Base-by-base conservation (phyloP, 2,888 invertebrate species). In the Agriopis leucophaearia region DNA sequence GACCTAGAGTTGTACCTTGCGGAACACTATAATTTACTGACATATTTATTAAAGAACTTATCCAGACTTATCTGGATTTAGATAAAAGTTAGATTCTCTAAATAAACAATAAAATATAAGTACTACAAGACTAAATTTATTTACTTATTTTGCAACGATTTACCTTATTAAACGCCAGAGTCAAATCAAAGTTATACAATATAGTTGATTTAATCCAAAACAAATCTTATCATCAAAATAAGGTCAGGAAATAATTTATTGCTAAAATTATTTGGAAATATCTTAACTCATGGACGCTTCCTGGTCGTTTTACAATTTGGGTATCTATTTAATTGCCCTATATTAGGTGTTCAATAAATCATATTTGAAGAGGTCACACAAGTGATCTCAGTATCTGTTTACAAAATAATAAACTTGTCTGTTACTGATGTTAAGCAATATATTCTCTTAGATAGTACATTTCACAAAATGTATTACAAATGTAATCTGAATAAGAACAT, bases 311-410 rank as follows among this genome's bases (percentile, higher is more conserved):
- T 60, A 65, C 66, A 56, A 54, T 55, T 54, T 10, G 35, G 42
- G 61, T 74, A 74, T 71, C 71, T 59, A 59, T 62, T 69, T 74
- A 69, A 73, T 68, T 75, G 74, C 60, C 72, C 74, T 71, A 75
- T 65, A 72, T 75, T 72, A 72, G 69, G 71, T 72, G 75, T 70
- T 66, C 45, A 18, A 69, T 69, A 66, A 36, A 63, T 66, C 69
- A 63, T 27, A 66, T 36, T 58, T 42, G 48, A 35, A 65, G 36
- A 57, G 54, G 63, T 65, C 59, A 69, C 57, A 38, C 67, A 55
- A 66, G 56, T 52, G 61, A 70, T 67, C 70, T 55, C 48, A 16
- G 40, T 59, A 60, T 55, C 52, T 70, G 71, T 71, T 71, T 70
- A 71, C 66, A 67, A 56, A 71, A 73, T 64, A 66, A 64, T 65